phyloP scores from a whole-genome alignment of 2,888 invertebrate species.

The Andricus curvator region DNA sequence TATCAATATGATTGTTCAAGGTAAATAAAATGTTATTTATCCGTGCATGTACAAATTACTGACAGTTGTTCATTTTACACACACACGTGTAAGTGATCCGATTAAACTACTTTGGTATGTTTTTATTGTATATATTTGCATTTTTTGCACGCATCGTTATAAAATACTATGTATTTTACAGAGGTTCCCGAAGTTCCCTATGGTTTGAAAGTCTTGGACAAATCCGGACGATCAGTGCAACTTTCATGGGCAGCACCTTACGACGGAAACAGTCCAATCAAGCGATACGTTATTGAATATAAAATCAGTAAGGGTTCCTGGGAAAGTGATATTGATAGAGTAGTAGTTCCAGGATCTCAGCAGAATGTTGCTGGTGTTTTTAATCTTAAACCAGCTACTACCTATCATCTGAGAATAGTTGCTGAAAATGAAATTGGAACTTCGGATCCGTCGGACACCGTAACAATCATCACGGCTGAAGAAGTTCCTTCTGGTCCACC shows the following conservation, averaged over 20 bases:
- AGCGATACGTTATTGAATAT: constrained; percentile 93
- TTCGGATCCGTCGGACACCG: constrained; percentile 95
- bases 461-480: constrained; percentile 96
- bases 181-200: constrained; percentile 95
- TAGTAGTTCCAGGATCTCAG: constrained; percentile 90
- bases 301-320: constrained; percentile 91
- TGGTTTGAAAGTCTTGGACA: constrained; percentile 92
- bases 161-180: constrained; percentile 69
- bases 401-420: constrained; percentile 94
- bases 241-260: constrained; percentile 95
- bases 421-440: constrained; percentile 96
- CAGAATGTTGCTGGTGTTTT: constrained; percentile 94
- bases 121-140: too few relatives aligned
- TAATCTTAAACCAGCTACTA: constrained; percentile 93
- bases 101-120: too few relatives aligned
- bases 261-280: constrained; percentile 94
- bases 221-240: constrained; percentile 93
- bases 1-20: constrained; percentile 96
- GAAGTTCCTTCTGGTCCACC: constrained; percentile 93
- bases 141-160: neutral
- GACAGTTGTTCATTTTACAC: too few relatives aligned
- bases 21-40: constrained; percentile 75
- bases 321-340: constrained; percentile 92
- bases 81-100: too few relatives aligned
- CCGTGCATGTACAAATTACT: neutral